phyloP scores from a whole-genome alignment of 1,140 invertebrate genomes.

The Dinoponera quadriceps region DNA sequence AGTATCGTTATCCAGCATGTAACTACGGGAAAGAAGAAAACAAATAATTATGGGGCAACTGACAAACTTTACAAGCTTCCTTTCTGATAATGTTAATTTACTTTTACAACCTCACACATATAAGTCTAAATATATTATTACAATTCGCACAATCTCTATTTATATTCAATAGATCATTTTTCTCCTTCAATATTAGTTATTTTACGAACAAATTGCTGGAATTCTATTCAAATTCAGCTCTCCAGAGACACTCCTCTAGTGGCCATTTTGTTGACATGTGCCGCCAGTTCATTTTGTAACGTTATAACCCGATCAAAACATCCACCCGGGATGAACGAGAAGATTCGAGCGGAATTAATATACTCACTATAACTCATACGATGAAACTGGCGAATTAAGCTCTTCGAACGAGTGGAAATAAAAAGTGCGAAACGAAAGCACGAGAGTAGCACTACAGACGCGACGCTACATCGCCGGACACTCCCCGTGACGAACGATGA shows the following conservation, averaged over 20 bases:
- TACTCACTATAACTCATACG: neutral
- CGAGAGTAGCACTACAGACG: neutral
- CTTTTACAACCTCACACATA: too few relatives aligned
- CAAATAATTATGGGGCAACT: neutral
- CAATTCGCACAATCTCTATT: too few relatives aligned
- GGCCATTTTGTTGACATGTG: neutral
- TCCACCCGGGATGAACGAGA: neutral
- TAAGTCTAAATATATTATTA: too few relatives aligned
- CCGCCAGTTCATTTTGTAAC: neutral
- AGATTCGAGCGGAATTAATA: neutral
- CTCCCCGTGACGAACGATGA: conserved; percentile 40
- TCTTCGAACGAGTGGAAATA: neutral
- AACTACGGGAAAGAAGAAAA: neutral
- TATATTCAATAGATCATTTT: too few relatives aligned
- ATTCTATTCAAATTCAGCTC: neutral
- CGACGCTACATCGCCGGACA: conserved; percentile 47
- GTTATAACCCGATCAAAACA: neutral
- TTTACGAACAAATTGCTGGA: too few relatives aligned
- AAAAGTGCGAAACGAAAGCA: conserved; percentile 27
- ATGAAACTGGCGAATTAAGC: neutral
- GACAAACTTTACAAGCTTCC: neutral
- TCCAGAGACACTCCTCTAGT: conserved; percentile 7
- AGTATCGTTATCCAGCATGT: neutral
- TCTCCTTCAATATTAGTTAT: too few relatives aligned
- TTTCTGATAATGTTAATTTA: too few relatives aligned